Conservation (phyloP, 2,113 vertebrate species). For the Prolemur simus region DNA sequence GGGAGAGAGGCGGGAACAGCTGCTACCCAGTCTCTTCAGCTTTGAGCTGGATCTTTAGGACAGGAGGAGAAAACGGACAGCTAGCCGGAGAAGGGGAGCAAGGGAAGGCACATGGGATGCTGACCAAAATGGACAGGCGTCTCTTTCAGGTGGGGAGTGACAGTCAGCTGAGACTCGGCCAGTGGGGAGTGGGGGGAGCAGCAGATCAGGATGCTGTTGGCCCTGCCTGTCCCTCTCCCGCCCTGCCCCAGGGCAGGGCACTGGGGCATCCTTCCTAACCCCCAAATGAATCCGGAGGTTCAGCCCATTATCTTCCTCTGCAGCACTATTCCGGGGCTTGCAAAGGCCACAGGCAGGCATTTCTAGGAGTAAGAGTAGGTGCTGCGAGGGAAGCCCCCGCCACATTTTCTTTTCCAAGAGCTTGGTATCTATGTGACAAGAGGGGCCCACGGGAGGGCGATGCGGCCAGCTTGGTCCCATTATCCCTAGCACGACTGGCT, state of each 20-base stretch:
- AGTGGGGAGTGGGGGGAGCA: fast-evolving
- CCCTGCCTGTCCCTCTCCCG: no score
- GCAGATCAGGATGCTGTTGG: not conserved
- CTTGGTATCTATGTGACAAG: not conserved
- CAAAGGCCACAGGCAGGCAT: not conserved
- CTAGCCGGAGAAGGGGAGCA: not conserved
- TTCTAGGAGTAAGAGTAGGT: not conserved
- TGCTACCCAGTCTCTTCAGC: not conserved
- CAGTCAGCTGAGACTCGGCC: not conserved
- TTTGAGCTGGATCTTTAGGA: not conserved
- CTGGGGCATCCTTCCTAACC: not conserved
- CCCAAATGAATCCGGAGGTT: not conserved
- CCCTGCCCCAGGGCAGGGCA: not conserved
- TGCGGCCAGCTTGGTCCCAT: not conserved
- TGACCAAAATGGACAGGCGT: not conserved
- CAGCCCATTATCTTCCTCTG: not conserved
- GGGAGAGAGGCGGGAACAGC: not conserved
- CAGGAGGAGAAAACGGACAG: not conserved
- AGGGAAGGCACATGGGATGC: not conserved
- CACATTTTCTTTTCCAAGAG: not conserved
- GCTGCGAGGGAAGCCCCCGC: not conserved
- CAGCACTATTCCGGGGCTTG: not conserved
- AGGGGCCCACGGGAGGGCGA: not conserved
- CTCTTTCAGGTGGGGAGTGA: not conserved
- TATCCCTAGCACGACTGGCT: not conserved